These are phyloP conservation scores for Malacoraja senta DNA, from an alignment of 2,797 vertebrate species.

Conservation along the genomic window DNA sequence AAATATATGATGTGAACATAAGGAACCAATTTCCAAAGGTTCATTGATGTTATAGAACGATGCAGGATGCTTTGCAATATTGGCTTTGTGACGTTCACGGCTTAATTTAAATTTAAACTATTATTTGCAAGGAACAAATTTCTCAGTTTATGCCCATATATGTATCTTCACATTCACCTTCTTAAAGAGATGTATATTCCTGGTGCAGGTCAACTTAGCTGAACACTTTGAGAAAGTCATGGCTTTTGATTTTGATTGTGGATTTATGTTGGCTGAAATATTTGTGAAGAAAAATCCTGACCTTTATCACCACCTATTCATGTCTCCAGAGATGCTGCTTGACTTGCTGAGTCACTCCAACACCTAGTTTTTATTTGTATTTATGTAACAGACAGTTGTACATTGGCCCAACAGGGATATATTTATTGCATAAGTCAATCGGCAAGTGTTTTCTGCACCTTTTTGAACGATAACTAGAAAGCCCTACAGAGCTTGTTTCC, in stretches of 20 bases:
- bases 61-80: neutral
- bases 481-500: neutral
- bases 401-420: neutral
- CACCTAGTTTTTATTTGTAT: too few relatives aligned
- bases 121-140: neutral
- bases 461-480: conserved; percentile 19
- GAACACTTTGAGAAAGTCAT: neutral
- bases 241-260: neutral
- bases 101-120: neutral
- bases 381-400: neutral
- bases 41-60: neutral
- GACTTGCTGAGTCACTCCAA: too few relatives aligned
- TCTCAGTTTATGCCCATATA: neutral
- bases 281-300: too few relatives aligned
- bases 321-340: too few relatives aligned
- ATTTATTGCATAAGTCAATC: neutral
- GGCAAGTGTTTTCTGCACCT: neutral
- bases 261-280: too few relatives aligned
- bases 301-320: too few relatives aligned
- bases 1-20: neutral
- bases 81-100: neutral
- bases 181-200: neutral
- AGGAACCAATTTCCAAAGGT: neutral
- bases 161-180: neutral
- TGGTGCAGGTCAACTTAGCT: neutral